Base-by-base conservation (phyloP, 2,888 invertebrate genomes). In the Lydus trimaculatus region DNA sequence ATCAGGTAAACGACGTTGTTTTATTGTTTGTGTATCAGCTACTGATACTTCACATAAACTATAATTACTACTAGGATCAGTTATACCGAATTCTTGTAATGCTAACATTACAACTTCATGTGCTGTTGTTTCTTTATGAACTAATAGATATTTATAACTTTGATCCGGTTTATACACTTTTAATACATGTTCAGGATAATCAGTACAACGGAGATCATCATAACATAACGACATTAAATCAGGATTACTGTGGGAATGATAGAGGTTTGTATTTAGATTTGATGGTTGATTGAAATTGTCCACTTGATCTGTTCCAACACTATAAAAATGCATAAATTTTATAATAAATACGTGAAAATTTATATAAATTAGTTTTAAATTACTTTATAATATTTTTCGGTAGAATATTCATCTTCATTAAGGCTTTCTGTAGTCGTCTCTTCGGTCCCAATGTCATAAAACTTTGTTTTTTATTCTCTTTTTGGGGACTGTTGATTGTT, bases 101-200 rank as follows among this genome's bases (percentile, higher is more conserved):
- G 99, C 95, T 78, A 99, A 87, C 96, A 99, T 98, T 1, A 99
- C 98, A 65, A 99, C 98, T 85, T 94, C 94, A 81, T 94, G 92
- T 8, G 94, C 93, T 43, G 94, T 94, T 31, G 94, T 94, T 83
- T 94, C 97, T 87, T 98, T 98, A 84, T 98, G 96, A 68, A 99
- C 95, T 72, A 97, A 90, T 74, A 99, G 90, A 87, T 97, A 99
- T 87, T 99, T 98, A 89, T 95, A 99, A 52, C 96, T 96, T 87
- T 99, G 99, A 87, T 99, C 99, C 31, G 96, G 93, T 87, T 94
- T 95, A 87, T 92, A 99, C 64, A 95, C 94, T 88, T 99, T 99
- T 60, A 99, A 89, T 36, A 99, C 99, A 87, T 99, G 98, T 84
- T 99, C 98, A 3, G 98, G 98, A 84, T 93, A 95, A 84, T 96